Base-by-base conservation (phyloP, 2,888 invertebrate genomes). In the Melinaea menophilus region DNA sequence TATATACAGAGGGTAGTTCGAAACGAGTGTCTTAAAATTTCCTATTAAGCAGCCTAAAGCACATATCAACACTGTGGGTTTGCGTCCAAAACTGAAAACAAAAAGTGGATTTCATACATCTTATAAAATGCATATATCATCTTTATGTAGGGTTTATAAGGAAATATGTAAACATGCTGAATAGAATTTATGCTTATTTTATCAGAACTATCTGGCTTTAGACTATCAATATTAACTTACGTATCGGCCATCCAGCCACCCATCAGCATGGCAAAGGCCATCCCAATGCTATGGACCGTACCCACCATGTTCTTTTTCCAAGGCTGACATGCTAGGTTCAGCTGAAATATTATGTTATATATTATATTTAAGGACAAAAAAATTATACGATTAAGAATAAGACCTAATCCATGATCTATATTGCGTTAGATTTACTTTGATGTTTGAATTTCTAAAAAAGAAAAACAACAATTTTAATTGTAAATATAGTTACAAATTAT, bases 241-340 rank as follows among this genome's bases (percentile, higher is more conserved):
- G 75, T 82, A 65, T 88, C 88, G 2, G 82, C 73, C 69, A 83
- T 71, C 82, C 81, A 84, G 0, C 88, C 88, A 1, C 75, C 72
- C 0, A 81, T 31, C 3, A 83, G n/a, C 85, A 86, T 85, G 0
- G 86, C 80, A 0, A 82, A n/a, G 51, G 87, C 73, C 79, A 83
- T 80, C 0, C 88, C 88, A 0, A 80, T 69, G 60, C 75, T 84
- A 71, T 88, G 88, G 3, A 86, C 68, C 0, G 87, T 86, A 4
- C 88, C 88, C 3, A 88, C 79, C 41, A 86, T 72, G 61, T 81
- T 86, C 0, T 75, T 72, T 59, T 77, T 80, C 85, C 84, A 85
- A 2, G 85, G 85, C 41, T 82, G 77, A 55, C 88, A 88, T 0
- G 84, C 88, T 47, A 88, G 71, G 68, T 86, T 73, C 35, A 88